Base-by-base conservation (phyloP, 2,888 invertebrate genomes). In the Amblyjoppa proteus region DNA sequence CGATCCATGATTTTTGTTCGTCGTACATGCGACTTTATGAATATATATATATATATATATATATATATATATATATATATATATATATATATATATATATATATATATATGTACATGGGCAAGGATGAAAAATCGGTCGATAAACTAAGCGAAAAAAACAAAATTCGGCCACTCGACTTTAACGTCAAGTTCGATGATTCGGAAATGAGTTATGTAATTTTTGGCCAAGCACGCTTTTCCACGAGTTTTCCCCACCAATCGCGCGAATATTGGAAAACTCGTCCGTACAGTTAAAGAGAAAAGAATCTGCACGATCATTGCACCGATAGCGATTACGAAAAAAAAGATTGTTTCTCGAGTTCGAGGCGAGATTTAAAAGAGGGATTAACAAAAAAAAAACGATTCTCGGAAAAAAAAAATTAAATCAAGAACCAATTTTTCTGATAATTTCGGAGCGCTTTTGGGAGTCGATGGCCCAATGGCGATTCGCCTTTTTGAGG, bases 221-320 rank as follows among this genome's bases (percentile, higher is more conserved):
- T 56, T 20, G 20, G 20, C 9, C 31, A 31, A 31, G 13, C 28
- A 61, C 28, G 28, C 20, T 61, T 31, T 61, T 31, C 31, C 28
- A 0, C 28, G 25, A 5, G 13, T 31, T 61, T 13, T 61, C 16
- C 16, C 61, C 4, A 31, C 28, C 31, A 31, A 11, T 61, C 13
- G 61, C 61, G 61, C 31, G 61, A 53, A 6, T 6, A 53, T 6
- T n/a, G 53, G n/a, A 53, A 53, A 20, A 53, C 11, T 41, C 11
- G 41, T 41, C 9, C 41, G 41, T 41, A 41, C 11, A 5, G 11
- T 41, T 2, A 31, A 25, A 31, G 11, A 61, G 31, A 13, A 61
- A 61, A 28, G 31, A 61, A 61, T 61, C 13, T 61, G 61, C 61
- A 61, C 61, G 28, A 61, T 61, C 61, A 61, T 31, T 31, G 28